Conservation (phyloP, 1,140 invertebrate species). For the Ceratina australensis region DNA sequence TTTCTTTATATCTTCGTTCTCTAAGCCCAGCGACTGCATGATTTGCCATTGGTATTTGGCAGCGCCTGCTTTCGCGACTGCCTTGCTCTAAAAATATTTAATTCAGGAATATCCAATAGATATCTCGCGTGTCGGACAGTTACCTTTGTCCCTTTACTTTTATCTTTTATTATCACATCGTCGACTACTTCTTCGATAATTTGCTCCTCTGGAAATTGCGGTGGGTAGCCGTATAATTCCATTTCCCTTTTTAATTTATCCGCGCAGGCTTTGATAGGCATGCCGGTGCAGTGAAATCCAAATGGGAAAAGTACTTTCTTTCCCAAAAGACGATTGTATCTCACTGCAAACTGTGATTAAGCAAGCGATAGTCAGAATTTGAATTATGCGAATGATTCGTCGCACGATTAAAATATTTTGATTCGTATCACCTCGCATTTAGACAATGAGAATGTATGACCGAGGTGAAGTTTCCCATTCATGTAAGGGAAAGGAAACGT, state of each 20-base stretch:
- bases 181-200: slow-evolving; percentile 78
- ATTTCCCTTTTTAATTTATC: slow-evolving; percentile 98
- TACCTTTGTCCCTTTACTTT: slow-evolving; percentile 98
- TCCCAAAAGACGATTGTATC: slow-evolving; percentile 94
- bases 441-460: slow-evolving; percentile 98
- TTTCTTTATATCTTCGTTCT: slow-evolving; percentile 93
- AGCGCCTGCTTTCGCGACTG: slow-evolving; percentile 93
- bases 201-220: slow-evolving; percentile 89
- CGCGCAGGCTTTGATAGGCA: slow-evolving; percentile 98
- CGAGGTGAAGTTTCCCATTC: slow-evolving; percentile 98
- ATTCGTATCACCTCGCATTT: slow-evolving; percentile 90
- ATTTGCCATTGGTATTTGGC: slow-evolving; percentile 99
- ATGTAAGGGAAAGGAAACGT: slow-evolving; percentile 99
- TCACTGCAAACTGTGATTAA: slow-evolving; percentile 88
- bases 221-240: slow-evolving; percentile 94
- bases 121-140: slow-evolving; percentile 11
- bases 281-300: slow-evolving; percentile 99
- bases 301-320: slow-evolving; percentile 97
- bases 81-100: slow-evolving; percentile 88
- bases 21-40: slow-evolving; percentile 95
- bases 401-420: no score
- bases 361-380: no score
- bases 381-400: neutral
- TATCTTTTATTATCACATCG: slow-evolving; percentile 90
- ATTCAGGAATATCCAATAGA: slow-evolving; percentile 19